These are phyloP conservation scores for Epinephelus cyanopodus DNA, from an alignment of 2,113 vertebrate species.

Conservation along the genomic window DNA sequence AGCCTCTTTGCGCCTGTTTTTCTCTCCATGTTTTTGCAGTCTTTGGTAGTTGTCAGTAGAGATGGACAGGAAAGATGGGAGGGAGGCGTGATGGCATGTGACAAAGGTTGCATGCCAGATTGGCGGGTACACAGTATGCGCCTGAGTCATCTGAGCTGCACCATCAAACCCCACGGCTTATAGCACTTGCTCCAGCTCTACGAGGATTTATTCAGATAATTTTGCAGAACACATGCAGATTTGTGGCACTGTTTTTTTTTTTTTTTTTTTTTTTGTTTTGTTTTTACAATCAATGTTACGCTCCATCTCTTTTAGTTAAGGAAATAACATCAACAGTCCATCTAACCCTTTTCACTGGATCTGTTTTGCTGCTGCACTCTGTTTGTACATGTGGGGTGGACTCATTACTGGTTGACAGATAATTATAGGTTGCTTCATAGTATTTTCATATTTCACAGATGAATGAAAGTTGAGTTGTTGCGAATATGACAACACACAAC, in stretches of 20 bases:
- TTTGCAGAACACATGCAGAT: slow-evolving; percentile 16
- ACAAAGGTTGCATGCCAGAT: slow-evolving; percentile 78
- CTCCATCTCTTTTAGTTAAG: not conserved
- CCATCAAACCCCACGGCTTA: slow-evolving; percentile 55
- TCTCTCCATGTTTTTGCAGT: slow-evolving; percentile 19
- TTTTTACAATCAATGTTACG: accelerated
- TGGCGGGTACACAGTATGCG: slow-evolving; percentile 72
- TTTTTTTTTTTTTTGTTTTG: not conserved
- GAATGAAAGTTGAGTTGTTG: not conserved
- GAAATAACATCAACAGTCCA: not conserved
- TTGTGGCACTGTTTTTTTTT: not conserved
- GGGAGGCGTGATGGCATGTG: slow-evolving; percentile 72
- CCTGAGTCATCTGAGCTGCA: slow-evolving; percentile 74
- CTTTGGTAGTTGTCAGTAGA: slow-evolving; percentile 50
- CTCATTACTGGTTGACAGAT: not conserved
- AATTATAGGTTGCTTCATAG: not conserved
- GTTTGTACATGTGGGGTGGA: not conserved
- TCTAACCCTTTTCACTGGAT: not conserved
- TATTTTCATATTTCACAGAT: slow-evolving; percentile 5
- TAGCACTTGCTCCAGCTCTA: slow-evolving; percentile 37
- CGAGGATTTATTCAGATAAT: slow-evolving; percentile 31
- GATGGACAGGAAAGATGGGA: slow-evolving; percentile 70
- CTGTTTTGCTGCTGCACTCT: not conserved
- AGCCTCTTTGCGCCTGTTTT: slow-evolving; percentile 36
- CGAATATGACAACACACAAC: not conserved